Evolutionary conservation across 2,888 invertebrate genomes (phyloP).

Genomic region (Cephus spinipes): DNA sequence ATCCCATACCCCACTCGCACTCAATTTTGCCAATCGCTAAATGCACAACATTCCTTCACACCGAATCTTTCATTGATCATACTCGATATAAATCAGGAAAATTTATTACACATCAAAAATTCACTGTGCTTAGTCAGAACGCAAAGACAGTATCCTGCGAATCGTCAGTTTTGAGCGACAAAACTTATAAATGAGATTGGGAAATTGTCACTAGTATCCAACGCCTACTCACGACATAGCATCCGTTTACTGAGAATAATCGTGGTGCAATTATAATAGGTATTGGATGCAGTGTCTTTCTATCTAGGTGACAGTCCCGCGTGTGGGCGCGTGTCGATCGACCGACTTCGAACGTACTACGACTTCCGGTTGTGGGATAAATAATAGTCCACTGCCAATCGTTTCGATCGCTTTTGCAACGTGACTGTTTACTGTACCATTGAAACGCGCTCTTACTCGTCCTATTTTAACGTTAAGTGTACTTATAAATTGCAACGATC

Average conservation of each 20-base stretch:
- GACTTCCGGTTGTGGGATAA: slow-evolving; percentile 15
- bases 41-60: not conserved
- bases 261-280: slow-evolving; percentile 17
- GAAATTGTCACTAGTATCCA: not conserved
- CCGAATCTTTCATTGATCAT: not conserved
- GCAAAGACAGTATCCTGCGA: not conserved
- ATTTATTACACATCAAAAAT: not conserved
- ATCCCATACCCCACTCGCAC: not conserved
- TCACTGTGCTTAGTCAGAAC: not conserved
- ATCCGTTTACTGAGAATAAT: slow-evolving; percentile 7
- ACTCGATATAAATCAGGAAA: too few species aligned
- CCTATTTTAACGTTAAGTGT: not conserved
- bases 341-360: slow-evolving; percentile 12
- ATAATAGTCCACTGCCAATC: not conserved
- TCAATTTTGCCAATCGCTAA: not conserved
- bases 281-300: slow-evolving; percentile 19
- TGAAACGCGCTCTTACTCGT: not conserved
- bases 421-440: not conserved
- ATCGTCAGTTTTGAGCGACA: not conserved
- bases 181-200: not conserved
- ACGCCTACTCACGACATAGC: not conserved
- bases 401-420: not conserved
- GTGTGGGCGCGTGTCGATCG: slow-evolving; percentile 19
- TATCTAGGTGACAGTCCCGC: slow-evolving; percentile 24
- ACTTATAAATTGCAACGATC: not conserved